Evolutionary conservation across 2,113 vertebrate species (phyloP).

Genomic region (Gymnarchus niloticus): DNA sequence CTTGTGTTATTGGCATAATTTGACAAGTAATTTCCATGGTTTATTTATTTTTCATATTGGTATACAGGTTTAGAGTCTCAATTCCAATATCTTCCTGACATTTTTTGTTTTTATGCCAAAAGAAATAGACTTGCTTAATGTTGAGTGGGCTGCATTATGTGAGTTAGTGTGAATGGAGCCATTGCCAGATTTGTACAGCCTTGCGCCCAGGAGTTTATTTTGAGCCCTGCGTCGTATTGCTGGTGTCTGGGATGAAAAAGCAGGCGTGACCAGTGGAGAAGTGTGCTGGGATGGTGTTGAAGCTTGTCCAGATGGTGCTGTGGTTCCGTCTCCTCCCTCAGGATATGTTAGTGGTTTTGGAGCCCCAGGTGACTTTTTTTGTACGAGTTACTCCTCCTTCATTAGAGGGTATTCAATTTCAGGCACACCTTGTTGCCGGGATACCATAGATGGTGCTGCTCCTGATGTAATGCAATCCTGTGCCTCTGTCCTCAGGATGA

Average conservation of each 20-base stretch:
- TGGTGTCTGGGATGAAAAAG: neutral
- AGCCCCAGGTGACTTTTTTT: neutral
- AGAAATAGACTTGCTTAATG: neutral
- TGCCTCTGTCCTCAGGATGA: neutral
- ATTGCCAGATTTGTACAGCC: neutral
- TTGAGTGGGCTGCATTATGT: neutral
- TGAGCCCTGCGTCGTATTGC: neutral
- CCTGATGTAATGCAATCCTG: too few species aligned
- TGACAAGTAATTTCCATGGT: neutral
- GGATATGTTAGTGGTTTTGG: neutral
- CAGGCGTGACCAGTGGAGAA: neutral
- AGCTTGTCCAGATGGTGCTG: neutral
- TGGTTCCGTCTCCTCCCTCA: neutral
- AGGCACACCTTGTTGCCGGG: neutral
- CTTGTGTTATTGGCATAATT: too few species aligned
- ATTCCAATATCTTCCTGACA: neutral
- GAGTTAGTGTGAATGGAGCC: neutral
- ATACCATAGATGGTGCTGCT: neutral
- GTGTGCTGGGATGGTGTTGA: neutral
- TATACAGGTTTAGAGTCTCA: neutral
- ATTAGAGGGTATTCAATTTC: neutral
- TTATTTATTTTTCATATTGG: neutral
- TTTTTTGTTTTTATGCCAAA: neutral
- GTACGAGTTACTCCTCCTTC: neutral
- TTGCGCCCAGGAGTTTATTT: neutral